These are phyloP conservation scores for Amiota minor DNA, from an alignment of 2,888 invertebrate species.

Conservation along the genomic window DNA sequence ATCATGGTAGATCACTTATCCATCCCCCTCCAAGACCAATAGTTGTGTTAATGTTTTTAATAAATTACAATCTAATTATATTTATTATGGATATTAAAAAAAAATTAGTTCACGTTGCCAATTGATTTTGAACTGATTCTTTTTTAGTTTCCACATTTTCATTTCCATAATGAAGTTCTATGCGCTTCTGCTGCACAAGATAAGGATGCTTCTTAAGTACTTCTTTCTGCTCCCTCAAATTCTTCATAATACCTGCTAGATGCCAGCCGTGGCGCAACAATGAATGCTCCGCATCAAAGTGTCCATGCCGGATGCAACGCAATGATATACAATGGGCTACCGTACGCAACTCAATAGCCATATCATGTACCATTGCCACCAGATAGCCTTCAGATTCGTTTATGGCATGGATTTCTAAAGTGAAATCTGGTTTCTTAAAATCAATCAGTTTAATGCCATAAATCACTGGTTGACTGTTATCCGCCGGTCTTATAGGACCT, in stretches of 20 bases:
- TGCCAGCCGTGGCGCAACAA: constrained; percentile 89
- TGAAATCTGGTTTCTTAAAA: constrained; percentile 88
- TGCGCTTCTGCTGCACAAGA: constrained; percentile 59
- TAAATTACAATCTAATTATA: no score
- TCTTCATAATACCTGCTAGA: constrained; percentile 79
- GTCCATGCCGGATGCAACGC: constrained; percentile 87
- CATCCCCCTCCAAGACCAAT: no score
- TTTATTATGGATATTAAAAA: no score
- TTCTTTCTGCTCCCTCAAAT: constrained; percentile 77
- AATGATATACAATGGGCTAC: constrained; percentile 86
- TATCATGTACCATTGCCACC: constrained; percentile 84
- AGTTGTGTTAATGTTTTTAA: no score
- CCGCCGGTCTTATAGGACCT: constrained; percentile 85
- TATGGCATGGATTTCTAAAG: constrained; percentile 88
- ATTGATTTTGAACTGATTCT: no score
- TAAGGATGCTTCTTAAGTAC: constrained; percentile 74
- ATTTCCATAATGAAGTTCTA: constrained; percentile 51
- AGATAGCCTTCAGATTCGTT: constrained; percentile 89
- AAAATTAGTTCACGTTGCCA: no score
- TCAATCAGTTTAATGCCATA: constrained; percentile 90
- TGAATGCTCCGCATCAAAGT: constrained; percentile 84
- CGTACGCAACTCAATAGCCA: constrained; percentile 85
- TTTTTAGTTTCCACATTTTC: not conserved
- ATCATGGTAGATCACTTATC: no score
- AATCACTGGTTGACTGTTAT: constrained; percentile 82